Percentiles rank a stretch among this genome's conserved stretches.
phyloP scores from a whole-genome alignment of 2,113 vertebrate species.

The Heptranchias perlo region DNA sequence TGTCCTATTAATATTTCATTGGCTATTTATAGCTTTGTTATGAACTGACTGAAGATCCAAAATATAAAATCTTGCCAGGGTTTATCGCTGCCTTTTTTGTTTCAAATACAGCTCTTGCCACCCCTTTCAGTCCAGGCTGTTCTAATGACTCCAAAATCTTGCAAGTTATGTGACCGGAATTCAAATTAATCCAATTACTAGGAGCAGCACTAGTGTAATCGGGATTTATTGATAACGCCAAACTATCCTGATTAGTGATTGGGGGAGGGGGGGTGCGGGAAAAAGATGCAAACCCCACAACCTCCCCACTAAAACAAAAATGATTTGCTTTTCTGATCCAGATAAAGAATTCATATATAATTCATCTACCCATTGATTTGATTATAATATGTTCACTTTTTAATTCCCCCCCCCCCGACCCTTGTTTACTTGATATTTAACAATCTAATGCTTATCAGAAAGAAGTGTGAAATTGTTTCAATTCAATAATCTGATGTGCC shows the following conservation, averaged over 20 bases:
- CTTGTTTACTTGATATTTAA: background rate
- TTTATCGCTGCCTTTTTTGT: background rate
- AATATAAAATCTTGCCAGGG: background rate
- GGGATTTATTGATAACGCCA: background rate
- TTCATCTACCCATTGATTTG: background rate
- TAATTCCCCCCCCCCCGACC: background rate
- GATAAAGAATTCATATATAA: background rate
- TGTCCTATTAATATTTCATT: background rate
- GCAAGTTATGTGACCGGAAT: background rate
- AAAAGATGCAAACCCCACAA: too few species aligned
- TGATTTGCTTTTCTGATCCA: background rate
- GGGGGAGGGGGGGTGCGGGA: too few species aligned
- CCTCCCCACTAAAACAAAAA: background rate
- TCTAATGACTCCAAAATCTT: background rate
- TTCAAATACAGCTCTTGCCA: background rate
- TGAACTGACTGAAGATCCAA: background rate
- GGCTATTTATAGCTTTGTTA: slow-evolving; percentile 10
- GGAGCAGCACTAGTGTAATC: background rate
- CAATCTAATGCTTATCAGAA: background rate
- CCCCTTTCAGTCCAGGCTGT: background rate
- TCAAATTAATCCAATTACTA: background rate
- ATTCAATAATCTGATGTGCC: background rate
- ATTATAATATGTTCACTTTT: background rate
- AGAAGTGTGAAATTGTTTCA: background rate
- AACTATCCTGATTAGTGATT: background rate